A percentile compares a stretch with the other conserved stretches of the same genome.
phyloP scores from a whole-genome alignment of 2,113 vertebrate genomes.

The Prinia subflava region DNA sequence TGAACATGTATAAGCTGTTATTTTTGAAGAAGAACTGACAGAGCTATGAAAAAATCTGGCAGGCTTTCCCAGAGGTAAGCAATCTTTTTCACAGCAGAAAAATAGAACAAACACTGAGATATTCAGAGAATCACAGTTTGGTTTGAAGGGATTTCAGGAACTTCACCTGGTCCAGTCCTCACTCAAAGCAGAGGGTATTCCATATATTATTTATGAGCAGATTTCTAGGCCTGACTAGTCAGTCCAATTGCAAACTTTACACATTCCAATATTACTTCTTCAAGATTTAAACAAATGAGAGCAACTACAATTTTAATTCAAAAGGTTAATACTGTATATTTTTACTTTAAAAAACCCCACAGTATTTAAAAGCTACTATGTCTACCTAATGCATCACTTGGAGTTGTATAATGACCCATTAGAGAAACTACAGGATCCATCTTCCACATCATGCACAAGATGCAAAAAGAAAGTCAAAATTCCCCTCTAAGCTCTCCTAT shows the following conservation, averaged over 20 bases:
- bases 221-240: neutral
- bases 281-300: neutral
- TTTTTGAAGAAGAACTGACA: neutral
- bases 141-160: neutral
- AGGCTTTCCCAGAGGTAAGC: neutral
- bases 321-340: neutral
- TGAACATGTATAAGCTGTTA: neutral
- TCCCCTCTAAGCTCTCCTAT: neutral
- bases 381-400: neutral
- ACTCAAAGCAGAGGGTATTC: neutral
- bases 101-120: neutral
- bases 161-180: neutral
- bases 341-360: neutral
- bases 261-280: neutral
- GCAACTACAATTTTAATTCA: neutral
- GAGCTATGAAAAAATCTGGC: neutral
- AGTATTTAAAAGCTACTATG: neutral
- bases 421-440: neutral
- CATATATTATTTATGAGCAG: neutral
- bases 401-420: neutral
- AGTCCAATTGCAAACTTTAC: neutral
- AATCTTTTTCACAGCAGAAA: neutral
- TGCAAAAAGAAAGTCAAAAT: neutral
- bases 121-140: neutral
- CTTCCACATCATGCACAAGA: neutral